Base-by-base conservation (phyloP, 1,140 invertebrate genomes). In the Vanessa tameamea region DNA sequence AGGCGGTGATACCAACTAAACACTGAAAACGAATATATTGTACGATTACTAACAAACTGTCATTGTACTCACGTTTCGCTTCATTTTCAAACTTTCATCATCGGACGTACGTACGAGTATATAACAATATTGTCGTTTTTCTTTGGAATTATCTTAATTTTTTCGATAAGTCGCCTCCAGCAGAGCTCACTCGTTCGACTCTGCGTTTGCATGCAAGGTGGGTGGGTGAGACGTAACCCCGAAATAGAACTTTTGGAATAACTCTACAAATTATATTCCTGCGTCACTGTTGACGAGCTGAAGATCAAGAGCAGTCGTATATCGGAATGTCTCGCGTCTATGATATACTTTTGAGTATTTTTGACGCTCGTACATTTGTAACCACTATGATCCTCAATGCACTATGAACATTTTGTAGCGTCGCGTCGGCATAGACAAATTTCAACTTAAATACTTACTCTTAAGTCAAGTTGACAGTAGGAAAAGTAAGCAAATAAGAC, bases 201-300 rank as follows among this genome's bases (percentile, higher is more conserved):
- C 85, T 78, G 85, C 84, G 82, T 85, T 83, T 82, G 79, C 75
- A 78, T 78, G 79, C 71, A 76, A 78, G 81, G 85, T 88, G 83
- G 85, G 89, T 86, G 89, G 81, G 78, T 84, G 86, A 85, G 83
- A 79, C 83, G 87, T 70, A 81, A 73, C 79, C 86, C 88, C 76
- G 82, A 90, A 92, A 92, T 90, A 92, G 90, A 92, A 86, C 86
- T 90, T 91, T 92, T 86, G 87, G 88, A 92, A 92, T 90, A 92
- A 90, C 87, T 83, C 85, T 81, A 86, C 84, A 87, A 88, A 89
- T 90, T 89, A 90, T 89, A 87, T 86, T 86, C 72, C 81, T 87
- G 85, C 90, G 90, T 92, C 90, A 92, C 81, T 75, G 78, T 82
- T 87, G 87, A 84, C 86, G 82, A 80, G 82, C 81, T 79, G 82